phyloP scores from a whole-genome alignment of 2,113 vertebrate genomes.

The Marcusenius ussheri region DNA sequence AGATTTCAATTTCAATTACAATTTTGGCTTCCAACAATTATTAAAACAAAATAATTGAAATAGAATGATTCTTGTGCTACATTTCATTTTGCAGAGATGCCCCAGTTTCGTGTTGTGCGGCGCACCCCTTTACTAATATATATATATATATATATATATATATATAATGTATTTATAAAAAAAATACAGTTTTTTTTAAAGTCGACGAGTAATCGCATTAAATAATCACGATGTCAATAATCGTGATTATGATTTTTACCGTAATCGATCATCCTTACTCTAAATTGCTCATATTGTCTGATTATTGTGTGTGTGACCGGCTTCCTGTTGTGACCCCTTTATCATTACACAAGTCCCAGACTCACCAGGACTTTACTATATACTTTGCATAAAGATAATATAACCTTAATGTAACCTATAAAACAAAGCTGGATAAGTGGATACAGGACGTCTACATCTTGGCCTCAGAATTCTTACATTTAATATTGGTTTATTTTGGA shows the following conservation, averaged over 20 bases:
- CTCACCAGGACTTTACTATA: not conserved
- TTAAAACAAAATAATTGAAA: not conserved
- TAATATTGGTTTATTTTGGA: conserved; percentile 1
- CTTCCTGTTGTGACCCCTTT: not conserved
- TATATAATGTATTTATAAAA: no score
- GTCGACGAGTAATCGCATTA: not conserved
- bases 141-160: no score
- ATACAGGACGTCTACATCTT: not conserved
- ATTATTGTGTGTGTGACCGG: not conserved
- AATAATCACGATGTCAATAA: not conserved
- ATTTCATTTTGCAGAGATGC: not conserved
- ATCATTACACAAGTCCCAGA: not conserved
- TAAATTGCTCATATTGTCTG: not conserved
- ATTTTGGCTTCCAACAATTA: not conserved
- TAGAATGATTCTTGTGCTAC: not conserved
- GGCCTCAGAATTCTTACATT: no score
- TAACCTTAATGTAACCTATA: not conserved
- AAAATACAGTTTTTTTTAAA: not conserved
- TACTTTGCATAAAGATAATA: not conserved
- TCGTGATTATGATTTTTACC: not conserved
- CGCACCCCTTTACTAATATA: no score
- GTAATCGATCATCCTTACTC: not conserved
- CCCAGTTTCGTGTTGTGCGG: not conserved
- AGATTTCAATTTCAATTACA: not conserved
- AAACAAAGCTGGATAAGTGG: not conserved